Percentiles rank a stretch among this genome's conserved stretches.
phyloP scores from a whole-genome alignment of 2,888 invertebrate genomes.

The Acanthosepion esculentum region DNA sequence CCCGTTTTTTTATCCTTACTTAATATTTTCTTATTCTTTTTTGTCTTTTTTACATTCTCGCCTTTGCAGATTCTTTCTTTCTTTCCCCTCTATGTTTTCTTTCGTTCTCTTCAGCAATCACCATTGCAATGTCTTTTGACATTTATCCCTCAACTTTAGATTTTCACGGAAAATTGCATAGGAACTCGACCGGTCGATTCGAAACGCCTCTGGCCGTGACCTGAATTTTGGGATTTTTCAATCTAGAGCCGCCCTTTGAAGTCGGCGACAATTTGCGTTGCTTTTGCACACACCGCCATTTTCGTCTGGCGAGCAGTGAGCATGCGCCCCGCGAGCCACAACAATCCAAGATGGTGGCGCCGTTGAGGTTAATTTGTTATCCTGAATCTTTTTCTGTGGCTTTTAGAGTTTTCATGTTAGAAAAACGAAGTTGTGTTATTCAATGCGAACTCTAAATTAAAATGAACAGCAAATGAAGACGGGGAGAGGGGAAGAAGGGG shows the following conservation, averaged over 20 bases:
- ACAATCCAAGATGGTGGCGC: neutral
- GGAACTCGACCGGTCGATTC: neutral
- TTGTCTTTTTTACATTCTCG: too few species aligned
- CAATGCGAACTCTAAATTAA: neutral
- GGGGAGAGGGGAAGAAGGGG: neutral
- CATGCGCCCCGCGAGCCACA: neutral
- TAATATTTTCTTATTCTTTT: too few species aligned
- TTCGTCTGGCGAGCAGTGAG: neutral
- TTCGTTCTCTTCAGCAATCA: neutral
- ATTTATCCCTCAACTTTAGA: neutral
- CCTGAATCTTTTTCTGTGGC: neutral
- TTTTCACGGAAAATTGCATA: neutral
- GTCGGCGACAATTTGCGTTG: neutral
- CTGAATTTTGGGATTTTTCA: neutral
- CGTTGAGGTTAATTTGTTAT: neutral
- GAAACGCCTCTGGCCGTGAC: neutral
- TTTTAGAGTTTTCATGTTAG: neutral
- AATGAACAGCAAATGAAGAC: neutral
- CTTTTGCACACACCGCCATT: neutral
- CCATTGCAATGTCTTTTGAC: neutral
- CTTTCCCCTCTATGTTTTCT: neutral
- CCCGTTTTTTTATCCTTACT: neutral
- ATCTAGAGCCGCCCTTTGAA: slow-evolving; percentile 15
- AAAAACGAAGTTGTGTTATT: neutral
- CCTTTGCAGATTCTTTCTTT: neutral